Percentiles rank a stretch among this genome's conserved stretches.
Conservation (phyloP, 2,797 vertebrate genomes). For the Champsocephalus esox region DNA sequence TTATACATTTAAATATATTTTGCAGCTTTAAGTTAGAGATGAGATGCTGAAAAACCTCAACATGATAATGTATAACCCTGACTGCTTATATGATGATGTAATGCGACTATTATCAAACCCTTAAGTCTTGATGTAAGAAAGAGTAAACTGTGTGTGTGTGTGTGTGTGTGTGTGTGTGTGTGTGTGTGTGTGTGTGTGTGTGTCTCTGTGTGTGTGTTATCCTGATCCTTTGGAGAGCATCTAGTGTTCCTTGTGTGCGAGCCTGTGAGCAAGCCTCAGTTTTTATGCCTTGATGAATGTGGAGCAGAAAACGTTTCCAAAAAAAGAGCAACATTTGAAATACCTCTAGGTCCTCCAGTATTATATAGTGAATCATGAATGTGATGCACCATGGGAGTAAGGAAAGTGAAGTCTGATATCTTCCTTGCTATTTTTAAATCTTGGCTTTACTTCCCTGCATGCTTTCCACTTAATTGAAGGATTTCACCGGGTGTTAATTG, state of each 20-base stretch:
- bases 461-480: not conserved
- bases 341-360: not conserved
- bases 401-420: not conserved
- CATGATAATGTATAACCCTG: too few relatives aligned
- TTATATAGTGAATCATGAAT: conserved; percentile 3
- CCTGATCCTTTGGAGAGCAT: not conserved
- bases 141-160: not conserved
- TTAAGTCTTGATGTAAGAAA: not conserved
- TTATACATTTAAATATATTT: too few relatives aligned
- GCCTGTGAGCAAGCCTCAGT: conserved; percentile 27
- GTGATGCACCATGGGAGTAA: conserved; percentile 13
- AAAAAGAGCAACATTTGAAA: not conserved
- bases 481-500: conserved; percentile 34
- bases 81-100: not conserved
- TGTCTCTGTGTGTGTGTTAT: not conserved
- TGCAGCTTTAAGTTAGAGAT: too few relatives aligned
- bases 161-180: not conserved
- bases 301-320: conserved; percentile 19
- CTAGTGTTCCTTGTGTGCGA: not conserved
- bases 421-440: conserved; percentile 5
- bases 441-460: too few relatives aligned
- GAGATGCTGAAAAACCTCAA: too few relatives aligned
- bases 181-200: not conserved
- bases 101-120: not conserved
- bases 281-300: conserved; percentile 17